Percentiles rank a stretch among this genome's conserved stretches.
Evolutionary conservation across 2,888 invertebrate species (phyloP).

Genomic region (Tetragonisca angustula): DNA sequence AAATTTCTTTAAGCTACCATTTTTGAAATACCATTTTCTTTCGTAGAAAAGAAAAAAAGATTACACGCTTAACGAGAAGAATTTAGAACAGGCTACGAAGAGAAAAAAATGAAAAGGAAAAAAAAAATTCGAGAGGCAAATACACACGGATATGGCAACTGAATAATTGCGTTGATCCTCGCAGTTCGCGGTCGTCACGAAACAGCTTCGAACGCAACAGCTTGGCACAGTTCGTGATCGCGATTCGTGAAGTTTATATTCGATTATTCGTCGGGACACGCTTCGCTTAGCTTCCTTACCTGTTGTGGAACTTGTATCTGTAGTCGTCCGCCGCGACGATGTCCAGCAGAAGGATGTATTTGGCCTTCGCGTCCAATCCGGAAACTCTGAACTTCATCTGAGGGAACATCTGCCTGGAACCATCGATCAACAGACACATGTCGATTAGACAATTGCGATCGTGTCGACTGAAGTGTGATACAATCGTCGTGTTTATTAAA

Average conservation of each 20-base stretch:
- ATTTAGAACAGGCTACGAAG: no score
- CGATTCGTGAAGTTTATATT: slow-evolving; percentile 33
- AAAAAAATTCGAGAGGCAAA: not conserved
- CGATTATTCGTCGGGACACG: slow-evolving; percentile 60
- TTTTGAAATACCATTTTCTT: no score
- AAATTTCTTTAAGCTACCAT: no score
- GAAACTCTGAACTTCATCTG: slow-evolving; percentile 99
- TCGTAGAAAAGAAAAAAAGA: not conserved
- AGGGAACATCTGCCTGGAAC: slow-evolving; percentile 99
- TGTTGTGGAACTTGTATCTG: slow-evolving; percentile 98
- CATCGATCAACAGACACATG: slow-evolving; percentile 78
- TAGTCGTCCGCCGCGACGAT: slow-evolving; percentile 99
- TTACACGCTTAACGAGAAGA: no score
- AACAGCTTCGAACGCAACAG: slow-evolving; percentile 36
- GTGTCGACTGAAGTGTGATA: not conserved
- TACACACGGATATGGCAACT: slow-evolving; percentile 1
- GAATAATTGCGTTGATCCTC: slow-evolving; percentile 42
- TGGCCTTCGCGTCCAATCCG: slow-evolving; percentile 99
- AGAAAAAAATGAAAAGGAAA: not conserved
- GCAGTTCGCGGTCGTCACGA: slow-evolving; percentile 35
- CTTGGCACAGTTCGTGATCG: slow-evolving; percentile 19
- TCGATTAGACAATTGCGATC: slow-evolving; percentile 61
- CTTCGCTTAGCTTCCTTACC: slow-evolving; percentile 85
- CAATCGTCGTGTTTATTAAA: not conserved
- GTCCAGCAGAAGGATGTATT: slow-evolving; percentile 99